A percentile compares a stretch with the other conserved stretches of the same genome.
Conservation (phyloP, 2,797 vertebrate species). For the Eleutherodactylus coqui region DNA sequence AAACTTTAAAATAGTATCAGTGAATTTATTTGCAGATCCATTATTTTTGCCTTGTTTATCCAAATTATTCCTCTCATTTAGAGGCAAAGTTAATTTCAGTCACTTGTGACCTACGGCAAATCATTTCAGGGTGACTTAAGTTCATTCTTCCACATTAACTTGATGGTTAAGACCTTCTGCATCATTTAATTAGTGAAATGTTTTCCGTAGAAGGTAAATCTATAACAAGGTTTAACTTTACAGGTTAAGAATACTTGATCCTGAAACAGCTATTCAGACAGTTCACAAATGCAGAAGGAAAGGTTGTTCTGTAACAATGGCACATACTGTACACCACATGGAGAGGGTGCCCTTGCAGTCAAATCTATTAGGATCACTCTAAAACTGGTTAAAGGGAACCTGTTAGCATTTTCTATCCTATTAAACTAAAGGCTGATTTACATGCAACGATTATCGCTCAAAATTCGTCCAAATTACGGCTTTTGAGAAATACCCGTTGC, state of each 20-base stretch:
- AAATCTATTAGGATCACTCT: background rate
- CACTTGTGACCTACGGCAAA: constrained; percentile 64
- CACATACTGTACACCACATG: background rate
- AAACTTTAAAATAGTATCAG: background rate
- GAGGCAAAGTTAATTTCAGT: constrained; percentile 70
- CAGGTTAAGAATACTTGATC: constrained; percentile 10
- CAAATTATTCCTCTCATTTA: constrained; percentile 72
- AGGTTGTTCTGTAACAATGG: constrained; percentile 2
- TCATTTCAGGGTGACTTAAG: constrained; percentile 59
- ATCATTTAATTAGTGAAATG: constrained; percentile 37
- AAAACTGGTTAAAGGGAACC: background rate
- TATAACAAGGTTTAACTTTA: constrained; percentile 29
- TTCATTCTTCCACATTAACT: constrained; percentile 63
- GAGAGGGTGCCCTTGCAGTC: background rate
- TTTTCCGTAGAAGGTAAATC: constrained; percentile 18
- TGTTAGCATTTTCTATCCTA: too few species aligned
- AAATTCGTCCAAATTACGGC: too few species aligned
- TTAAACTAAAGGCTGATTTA: too few species aligned
- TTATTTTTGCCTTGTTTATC: constrained; percentile 33
- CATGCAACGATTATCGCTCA: too few species aligned
- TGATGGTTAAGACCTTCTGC: constrained; percentile 12
- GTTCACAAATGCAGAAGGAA: background rate
- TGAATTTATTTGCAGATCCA: background rate
- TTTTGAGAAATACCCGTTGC: too few species aligned
- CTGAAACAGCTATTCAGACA: constrained; percentile 12